A percentile compares a stretch with the other conserved stretches of the same genome.
Evolutionary conservation across 2,888 invertebrate genomes (phyloP).

Genomic region (Chromoteleia sp.): DNA sequence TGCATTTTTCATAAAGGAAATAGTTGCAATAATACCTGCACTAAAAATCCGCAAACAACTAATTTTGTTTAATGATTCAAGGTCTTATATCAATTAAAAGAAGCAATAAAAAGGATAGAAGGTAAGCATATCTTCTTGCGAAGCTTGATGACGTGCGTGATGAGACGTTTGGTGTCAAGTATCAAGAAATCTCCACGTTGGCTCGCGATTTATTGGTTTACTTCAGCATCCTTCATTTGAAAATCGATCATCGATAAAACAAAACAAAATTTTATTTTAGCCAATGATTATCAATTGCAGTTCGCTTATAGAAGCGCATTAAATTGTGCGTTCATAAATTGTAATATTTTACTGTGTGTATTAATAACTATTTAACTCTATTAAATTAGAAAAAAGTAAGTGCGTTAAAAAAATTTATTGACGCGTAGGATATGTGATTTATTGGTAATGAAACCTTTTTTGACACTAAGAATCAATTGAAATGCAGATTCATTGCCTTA

Average conservation of each 20-base stretch:
- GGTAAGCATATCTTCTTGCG: constrained; percentile 51
- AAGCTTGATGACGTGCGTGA: constrained; percentile 63
- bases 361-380: constrained; percentile 18
- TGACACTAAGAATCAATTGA: constrained; percentile 38
- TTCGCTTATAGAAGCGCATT: constrained; percentile 1
- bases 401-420: constrained; percentile 20
- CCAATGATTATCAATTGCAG: constrained; percentile 17
- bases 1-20: constrained; percentile 35
- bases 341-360: constrained; percentile 1
- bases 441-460: constrained; percentile 30
- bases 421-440: constrained; percentile 30
- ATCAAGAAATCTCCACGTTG: constrained; percentile 52
- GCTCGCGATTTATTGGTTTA: constrained; percentile 55
- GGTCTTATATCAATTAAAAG: constrained; percentile 58
- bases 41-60: constrained; percentile 59
- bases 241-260: constrained; percentile 53
- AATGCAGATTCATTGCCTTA: constrained; percentile 54
- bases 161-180: constrained; percentile 68
- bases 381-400: constrained; percentile 8
- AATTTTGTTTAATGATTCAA: constrained; percentile 62
- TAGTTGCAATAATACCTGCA: constrained; percentile 36
- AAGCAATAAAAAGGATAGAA: constrained; percentile 61
- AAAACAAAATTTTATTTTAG: constrained; percentile 32
- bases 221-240: constrained; percentile 38
- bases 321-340: not conserved